Evolutionary conservation across 2,888 invertebrate genomes (phyloP).

Genomic region (Meiosimyza platycephala): DNA sequence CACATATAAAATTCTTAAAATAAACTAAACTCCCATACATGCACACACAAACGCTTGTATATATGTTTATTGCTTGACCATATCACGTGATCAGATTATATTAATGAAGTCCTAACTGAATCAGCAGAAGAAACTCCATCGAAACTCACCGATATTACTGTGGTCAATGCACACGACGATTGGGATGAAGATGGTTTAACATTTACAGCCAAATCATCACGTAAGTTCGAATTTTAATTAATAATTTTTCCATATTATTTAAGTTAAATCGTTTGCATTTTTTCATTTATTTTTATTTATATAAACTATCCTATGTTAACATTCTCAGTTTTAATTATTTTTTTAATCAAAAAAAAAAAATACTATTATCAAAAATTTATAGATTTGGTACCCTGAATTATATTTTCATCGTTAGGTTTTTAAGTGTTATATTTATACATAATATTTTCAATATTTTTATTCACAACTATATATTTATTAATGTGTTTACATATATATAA

Average conservation of each 20-base stretch:
- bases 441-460: no score
- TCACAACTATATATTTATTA: no score
- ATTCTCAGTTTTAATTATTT: constrained; percentile 8
- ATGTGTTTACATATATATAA: no score
- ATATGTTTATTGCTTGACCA: constrained; percentile 5
- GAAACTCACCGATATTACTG: constrained; percentile 67
- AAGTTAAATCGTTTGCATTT: constrained; percentile 12
- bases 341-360: background rate
- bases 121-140: constrained; percentile 68
- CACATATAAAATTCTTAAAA: background rate
- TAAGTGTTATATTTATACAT: no score
- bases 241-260: constrained; percentile 39
- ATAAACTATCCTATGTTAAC: constrained; percentile 25
- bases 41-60: background rate
- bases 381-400: no score
- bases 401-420: no score
- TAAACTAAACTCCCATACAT: background rate
- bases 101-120: constrained; percentile 84
- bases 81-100: constrained; percentile 74
- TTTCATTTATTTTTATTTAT: constrained; percentile 22
- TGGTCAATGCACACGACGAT: constrained; percentile 73
- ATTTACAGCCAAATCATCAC: constrained; percentile 89
- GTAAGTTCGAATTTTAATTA: constrained; percentile 71
- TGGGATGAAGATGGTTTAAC: constrained; percentile 90
- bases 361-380: no score